These are phyloP conservation scores for Lepus oiostolus DNA, from an alignment of 2,797 vertebrate genomes.

Conservation along the genomic window DNA sequence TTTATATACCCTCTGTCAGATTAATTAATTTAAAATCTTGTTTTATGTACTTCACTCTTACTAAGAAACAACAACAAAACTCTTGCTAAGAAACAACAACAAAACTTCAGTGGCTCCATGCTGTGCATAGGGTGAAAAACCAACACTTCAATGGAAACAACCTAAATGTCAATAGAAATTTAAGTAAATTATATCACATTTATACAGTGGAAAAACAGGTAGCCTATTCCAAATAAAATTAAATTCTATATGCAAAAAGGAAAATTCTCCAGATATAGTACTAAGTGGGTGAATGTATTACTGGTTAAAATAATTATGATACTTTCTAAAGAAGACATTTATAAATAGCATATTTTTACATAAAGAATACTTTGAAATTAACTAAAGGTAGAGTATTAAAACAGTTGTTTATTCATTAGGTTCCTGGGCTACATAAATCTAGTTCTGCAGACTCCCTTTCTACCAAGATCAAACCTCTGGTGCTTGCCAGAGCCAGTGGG, in stretches of 20 bases:
- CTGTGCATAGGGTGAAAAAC: background rate
- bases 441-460: conserved; percentile 79
- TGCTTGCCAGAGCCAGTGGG: conserved; percentile 93
- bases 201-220: background rate
- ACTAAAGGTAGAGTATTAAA: conserved; percentile 39
- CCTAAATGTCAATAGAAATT: background rate
- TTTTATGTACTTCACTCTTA: background rate
- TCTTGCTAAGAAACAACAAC: background rate
- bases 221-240: conserved; percentile 50
- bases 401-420: conserved; percentile 85
- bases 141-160: background rate
- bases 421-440: conserved; percentile 90
- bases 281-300: background rate
- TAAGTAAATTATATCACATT: conserved; percentile 8
- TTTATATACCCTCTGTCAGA: background rate
- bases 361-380: conserved; percentile 19
- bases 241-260: background rate
- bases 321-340: background rate
- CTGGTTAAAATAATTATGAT: background rate
- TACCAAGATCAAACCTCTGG: conserved; percentile 86
- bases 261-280: background rate
- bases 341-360: background rate
- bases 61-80: background rate
- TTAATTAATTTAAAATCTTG: background rate
- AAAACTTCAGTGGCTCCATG: background rate